A percentile compares a stretch with the other conserved stretches of the same genome.
Conservation (phyloP, 1,140 invertebrate species). For the Brachionus rubens region DNA sequence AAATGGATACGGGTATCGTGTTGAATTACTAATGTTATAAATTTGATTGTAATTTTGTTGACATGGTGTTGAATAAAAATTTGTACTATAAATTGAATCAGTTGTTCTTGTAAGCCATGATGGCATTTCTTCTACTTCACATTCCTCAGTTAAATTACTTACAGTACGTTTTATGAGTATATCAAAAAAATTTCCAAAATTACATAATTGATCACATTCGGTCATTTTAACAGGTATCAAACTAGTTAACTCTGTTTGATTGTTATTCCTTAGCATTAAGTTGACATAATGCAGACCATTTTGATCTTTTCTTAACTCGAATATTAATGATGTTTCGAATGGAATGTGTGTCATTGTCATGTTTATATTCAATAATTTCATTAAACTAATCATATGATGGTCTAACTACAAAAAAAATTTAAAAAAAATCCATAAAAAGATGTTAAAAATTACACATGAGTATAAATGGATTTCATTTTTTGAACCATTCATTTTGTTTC, state of each 20-base stretch:
- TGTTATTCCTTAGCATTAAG: conserved; percentile 19
- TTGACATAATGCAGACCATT: conserved; percentile 18
- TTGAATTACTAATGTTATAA: background rate
- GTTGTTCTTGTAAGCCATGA: background rate
- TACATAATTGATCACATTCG: conserved; percentile 11
- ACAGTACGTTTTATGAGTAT: background rate
- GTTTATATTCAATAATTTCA: conserved; percentile 12
- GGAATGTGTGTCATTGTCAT: background rate
- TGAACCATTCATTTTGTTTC: conserved; percentile 35
- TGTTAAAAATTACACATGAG: conserved; percentile 6
- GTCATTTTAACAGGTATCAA: conserved; percentile 20
- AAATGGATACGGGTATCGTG: background rate
- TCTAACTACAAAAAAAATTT: background rate
- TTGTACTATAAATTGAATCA: background rate
- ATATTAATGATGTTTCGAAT: conserved; percentile 37
- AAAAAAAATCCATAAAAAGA: background rate
- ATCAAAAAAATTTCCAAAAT: conserved; percentile 45
- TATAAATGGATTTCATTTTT: background rate
- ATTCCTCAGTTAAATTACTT: conserved; percentile 13
- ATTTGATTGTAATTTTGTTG: background rate
- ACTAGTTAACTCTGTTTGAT: background rate
- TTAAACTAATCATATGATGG: background rate
- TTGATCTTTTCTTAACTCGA: conserved; percentile 27
- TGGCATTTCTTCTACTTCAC: background rate
- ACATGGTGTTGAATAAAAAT: conserved; percentile 19